phyloP scores from a whole-genome alignment of 2,888 invertebrate species.

The Drepanosiphum platanoidis region DNA sequence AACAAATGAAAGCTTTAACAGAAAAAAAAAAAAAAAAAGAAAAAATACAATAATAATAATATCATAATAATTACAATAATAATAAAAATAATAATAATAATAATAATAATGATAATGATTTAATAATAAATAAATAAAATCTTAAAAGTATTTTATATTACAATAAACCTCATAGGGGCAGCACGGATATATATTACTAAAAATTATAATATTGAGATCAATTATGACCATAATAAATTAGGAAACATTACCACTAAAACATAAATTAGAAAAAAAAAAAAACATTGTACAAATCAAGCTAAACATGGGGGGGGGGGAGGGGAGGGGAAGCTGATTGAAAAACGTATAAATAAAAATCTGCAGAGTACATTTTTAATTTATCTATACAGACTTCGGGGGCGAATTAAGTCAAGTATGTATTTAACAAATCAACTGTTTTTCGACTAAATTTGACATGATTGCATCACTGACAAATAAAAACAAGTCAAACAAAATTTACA shows the following conservation, averaged over 20 bases:
- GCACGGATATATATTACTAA: not conserved
- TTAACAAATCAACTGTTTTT: slow-evolving; percentile 13
- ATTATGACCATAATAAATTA: slow-evolving; percentile 53
- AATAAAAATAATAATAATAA: slow-evolving; percentile 3
- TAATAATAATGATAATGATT: not conserved
- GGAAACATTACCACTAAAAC: slow-evolving; percentile 59
- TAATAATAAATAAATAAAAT: slow-evolving; percentile 14
- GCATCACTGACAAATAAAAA: too few relatives aligned
- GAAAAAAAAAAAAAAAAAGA: slow-evolving; percentile 19
- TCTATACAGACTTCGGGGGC: not conserved
- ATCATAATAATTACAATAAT: too few relatives aligned
- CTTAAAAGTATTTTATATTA: slow-evolving; percentile 18
- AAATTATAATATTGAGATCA: slow-evolving; percentile 57
- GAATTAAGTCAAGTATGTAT: not conserved
- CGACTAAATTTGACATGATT: not conserved
- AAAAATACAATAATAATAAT: slow-evolving; percentile 14
- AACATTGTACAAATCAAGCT: not conserved
- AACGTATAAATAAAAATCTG: not conserved
- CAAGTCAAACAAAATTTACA: too few relatives aligned
- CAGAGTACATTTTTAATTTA: slow-evolving; percentile 6
- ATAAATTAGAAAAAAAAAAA: slow-evolving; percentile 16
- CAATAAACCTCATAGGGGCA: slow-evolving; percentile 5
- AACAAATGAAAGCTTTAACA: slow-evolving; percentile 32
- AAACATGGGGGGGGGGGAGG: too few relatives aligned
- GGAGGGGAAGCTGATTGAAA: too few relatives aligned